Evolutionary conservation across 2,888 invertebrate genomes (phyloP).

Genomic region (Agrochola lota): DNA sequence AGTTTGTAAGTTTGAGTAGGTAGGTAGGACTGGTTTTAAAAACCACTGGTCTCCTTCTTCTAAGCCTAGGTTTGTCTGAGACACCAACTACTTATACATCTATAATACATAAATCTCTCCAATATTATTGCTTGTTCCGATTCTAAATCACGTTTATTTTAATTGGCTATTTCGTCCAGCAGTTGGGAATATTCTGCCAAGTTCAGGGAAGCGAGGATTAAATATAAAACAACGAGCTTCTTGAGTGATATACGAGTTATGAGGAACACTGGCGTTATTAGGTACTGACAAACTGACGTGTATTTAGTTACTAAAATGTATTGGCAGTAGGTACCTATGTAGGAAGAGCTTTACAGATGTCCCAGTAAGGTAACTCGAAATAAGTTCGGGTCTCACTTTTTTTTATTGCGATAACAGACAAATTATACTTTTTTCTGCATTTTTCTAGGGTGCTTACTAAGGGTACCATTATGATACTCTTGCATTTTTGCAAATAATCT

Average conservation of each 20-base stretch:
- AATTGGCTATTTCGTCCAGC: slow-evolving; percentile 21
- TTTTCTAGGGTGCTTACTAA: too few relatives aligned
- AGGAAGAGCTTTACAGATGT: background rate
- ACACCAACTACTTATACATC: background rate
- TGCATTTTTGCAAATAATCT: background rate
- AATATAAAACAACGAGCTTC: slow-evolving; percentile 4
- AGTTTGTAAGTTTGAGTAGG: background rate
- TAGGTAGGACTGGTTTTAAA: background rate
- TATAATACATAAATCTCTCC: background rate
- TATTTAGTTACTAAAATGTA: background rate
- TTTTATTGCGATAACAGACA: too few relatives aligned
- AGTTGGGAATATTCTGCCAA: slow-evolving; percentile 24
- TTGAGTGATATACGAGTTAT: slow-evolving; percentile 47
- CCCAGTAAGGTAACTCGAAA: background rate
- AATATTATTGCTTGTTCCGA: background rate
- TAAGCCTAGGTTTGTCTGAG: background rate
- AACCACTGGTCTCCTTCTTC: background rate
- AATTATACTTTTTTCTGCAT: too few relatives aligned
- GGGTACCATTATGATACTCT: background rate
- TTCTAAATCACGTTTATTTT: slow-evolving; percentile 23
- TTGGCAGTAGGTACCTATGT: background rate
- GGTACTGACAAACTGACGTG: slow-evolving; percentile 17
- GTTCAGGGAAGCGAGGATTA: slow-evolving; percentile 34
- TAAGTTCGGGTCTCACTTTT: background rate
- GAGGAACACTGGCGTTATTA: slow-evolving; percentile 4